Conservation (phyloP, 2,888 invertebrate species). For the Periphyllus acericola region DNA sequence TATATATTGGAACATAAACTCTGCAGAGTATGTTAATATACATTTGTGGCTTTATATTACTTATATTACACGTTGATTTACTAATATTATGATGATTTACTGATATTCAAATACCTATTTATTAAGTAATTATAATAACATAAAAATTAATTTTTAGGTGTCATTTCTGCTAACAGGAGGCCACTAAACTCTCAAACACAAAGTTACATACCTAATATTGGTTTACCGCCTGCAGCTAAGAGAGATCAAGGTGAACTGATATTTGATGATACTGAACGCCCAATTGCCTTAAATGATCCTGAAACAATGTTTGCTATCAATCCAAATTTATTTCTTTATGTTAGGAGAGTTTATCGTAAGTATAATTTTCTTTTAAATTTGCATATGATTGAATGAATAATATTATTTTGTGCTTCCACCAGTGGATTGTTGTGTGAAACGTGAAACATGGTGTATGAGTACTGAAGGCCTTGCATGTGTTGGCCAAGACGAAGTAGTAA, state of each 20-base stretch:
- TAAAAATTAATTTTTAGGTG: conserved; percentile 64
- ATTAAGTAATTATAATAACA: background rate
- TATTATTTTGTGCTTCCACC: conserved; percentile 65
- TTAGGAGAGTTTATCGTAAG: conserved; percentile 73
- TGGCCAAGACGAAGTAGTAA: conserved; percentile 84
- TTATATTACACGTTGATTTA: too few species aligned
- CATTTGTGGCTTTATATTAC: too few species aligned
- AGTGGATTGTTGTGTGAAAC: conserved; percentile 83
- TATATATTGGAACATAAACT: too few species aligned
- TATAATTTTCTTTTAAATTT: conserved; percentile 7
- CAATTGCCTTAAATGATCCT: conserved; percentile 71
- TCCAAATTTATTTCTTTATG: conserved; percentile 78
- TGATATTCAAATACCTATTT: too few species aligned
- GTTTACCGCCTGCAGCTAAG: conserved; percentile 66
- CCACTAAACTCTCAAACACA: conserved; percentile 75
- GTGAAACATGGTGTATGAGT: conserved; percentile 80
- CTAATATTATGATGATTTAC: too few species aligned
- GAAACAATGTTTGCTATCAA: conserved; percentile 79
- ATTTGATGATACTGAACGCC: conserved; percentile 72
- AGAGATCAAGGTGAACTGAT: conserved; percentile 68
- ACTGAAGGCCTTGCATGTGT: conserved; percentile 81
- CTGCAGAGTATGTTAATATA: too few species aligned
- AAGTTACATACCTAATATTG: conserved; percentile 71
- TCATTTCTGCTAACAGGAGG: conserved; percentile 84
- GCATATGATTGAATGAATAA: conserved; percentile 12